These are phyloP conservation scores for Pheosia tremula DNA, from an alignment of 2,888 invertebrate genomes.

Conservation along the genomic window DNA sequence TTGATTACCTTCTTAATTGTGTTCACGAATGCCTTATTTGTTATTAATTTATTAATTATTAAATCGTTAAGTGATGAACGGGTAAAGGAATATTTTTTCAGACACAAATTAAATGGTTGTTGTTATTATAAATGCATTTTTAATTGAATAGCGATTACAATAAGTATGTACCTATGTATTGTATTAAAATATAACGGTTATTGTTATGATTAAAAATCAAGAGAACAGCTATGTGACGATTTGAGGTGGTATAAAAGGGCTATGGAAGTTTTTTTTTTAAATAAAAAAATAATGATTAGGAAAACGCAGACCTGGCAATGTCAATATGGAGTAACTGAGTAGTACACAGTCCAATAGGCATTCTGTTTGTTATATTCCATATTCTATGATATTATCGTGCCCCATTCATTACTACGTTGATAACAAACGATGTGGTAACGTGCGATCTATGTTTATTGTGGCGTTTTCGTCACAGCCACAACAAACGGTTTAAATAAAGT, in stretches of 20 bases:
- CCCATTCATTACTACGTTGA: conserved; percentile 43
- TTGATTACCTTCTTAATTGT: conserved; percentile 21
- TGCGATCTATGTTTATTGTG: conserved; percentile 48
- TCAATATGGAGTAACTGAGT: too few species aligned
- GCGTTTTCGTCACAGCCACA: conserved; percentile 46
- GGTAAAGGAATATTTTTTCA: conserved; percentile 62
- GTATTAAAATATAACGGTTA: too few species aligned
- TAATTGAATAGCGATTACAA: background rate
- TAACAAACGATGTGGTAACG: conserved; percentile 35
- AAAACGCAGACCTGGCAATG: too few species aligned
- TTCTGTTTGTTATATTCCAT: background rate
- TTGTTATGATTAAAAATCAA: too few species aligned
- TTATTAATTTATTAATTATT: conserved; percentile 46
- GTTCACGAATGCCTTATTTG: conserved; percentile 36
- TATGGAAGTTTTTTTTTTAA: too few species aligned
- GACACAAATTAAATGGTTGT: conserved; percentile 67
- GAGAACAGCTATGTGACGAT: too few species aligned
- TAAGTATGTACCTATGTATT: too few species aligned
- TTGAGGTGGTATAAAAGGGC: too few species aligned
- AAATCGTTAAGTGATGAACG: conserved; percentile 55
- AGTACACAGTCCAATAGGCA: too few species aligned
- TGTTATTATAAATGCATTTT: conserved; percentile 36
- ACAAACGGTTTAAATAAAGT: conserved; percentile 53
- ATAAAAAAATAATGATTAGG: too few species aligned
- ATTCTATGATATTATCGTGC: conserved; percentile 24